Percentiles rank a stretch among this genome's conserved stretches.
phyloP scores from a whole-genome alignment of 2,888 invertebrate genomes.

The Agriotes lineatus region DNA sequence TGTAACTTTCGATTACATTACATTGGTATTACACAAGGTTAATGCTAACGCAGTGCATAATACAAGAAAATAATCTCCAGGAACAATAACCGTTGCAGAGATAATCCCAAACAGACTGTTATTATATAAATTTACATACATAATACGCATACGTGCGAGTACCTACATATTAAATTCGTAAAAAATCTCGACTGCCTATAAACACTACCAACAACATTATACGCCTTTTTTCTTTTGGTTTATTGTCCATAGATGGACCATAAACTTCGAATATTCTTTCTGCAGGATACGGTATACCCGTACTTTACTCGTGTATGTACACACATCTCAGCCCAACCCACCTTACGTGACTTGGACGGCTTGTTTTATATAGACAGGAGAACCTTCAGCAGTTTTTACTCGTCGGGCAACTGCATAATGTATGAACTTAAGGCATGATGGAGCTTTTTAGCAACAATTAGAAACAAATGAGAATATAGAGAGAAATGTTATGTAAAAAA shows the following conservation, averaged over 20 bases:
- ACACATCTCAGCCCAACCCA: slow-evolving; percentile 8
- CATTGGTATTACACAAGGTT: too few relatives aligned
- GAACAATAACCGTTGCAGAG: neutral
- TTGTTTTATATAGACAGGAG: neutral
- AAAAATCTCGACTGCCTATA: neutral
- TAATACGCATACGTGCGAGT: neutral
- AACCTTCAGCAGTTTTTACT: neutral
- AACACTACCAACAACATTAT: neutral
- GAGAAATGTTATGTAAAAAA: too few relatives aligned
- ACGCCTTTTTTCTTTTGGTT: neutral
- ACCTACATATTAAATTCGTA: neutral
- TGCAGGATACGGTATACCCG: neutral
- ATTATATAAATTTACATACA: neutral
- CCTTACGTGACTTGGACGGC: slow-evolving; percentile 10
- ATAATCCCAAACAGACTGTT: neutral
- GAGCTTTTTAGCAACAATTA: too few relatives aligned
- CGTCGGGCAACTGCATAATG: neutral
- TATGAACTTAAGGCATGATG: too few relatives aligned
- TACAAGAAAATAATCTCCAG: neutral
- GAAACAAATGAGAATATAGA: too few relatives aligned
- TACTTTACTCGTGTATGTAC: neutral
- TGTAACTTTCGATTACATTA: too few relatives aligned
- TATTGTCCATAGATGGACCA: slow-evolving; percentile 18
- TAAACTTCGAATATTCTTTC: slow-evolving; percentile 11
- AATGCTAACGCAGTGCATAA: too few relatives aligned